These are phyloP conservation scores for Vidua macroura DNA, from an alignment of 2,113 vertebrate genomes.

Conservation along the genomic window DNA sequence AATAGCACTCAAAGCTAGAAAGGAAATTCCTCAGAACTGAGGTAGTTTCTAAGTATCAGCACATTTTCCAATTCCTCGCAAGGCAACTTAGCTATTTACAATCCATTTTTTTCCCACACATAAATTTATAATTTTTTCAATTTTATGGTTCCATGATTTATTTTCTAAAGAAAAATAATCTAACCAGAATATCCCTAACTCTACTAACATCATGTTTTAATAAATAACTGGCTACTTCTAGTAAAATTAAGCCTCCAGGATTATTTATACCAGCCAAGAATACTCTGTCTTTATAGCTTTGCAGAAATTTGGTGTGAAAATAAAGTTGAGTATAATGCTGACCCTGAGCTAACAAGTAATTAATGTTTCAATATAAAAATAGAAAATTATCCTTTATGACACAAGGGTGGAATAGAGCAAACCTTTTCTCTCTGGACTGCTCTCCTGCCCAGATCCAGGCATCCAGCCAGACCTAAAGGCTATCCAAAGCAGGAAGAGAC, in stretches of 20 bases:
- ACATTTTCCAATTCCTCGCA: slow-evolving; percentile 74
- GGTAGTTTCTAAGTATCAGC: slow-evolving; percentile 79
- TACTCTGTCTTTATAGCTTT: slow-evolving; percentile 65
- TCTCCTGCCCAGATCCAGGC: not conserved
- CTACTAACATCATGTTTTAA: slow-evolving; percentile 77
- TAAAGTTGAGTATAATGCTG: slow-evolving; percentile 67
- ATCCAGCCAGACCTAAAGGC: slow-evolving; percentile 5
- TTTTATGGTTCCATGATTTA: slow-evolving; percentile 66
- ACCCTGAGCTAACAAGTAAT: slow-evolving; percentile 80
- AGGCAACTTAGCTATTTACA: slow-evolving; percentile 77
- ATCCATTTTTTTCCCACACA: slow-evolving; percentile 67
- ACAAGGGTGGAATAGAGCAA: slow-evolving; percentile 52
- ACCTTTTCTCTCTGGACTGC: slow-evolving; percentile 10
- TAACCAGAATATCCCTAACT: slow-evolving; percentile 72
- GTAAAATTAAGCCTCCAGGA: slow-evolving; percentile 72
- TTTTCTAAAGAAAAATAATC: slow-evolving; percentile 62
- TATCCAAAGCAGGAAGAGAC: slow-evolving; percentile 61
- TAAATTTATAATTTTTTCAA: slow-evolving; percentile 62
- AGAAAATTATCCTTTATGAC: slow-evolving; percentile 69
- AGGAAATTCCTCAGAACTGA: slow-evolving; percentile 83
- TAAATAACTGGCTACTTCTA: slow-evolving; percentile 81
- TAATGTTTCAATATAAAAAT: slow-evolving; percentile 77
- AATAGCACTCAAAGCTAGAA: slow-evolving; percentile 75
- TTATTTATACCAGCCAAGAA: slow-evolving; percentile 72
- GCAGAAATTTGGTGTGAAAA: slow-evolving; percentile 72